A percentile compares a stretch with the other conserved stretches of the same genome.
Evolutionary conservation across 1,140 invertebrate genomes (phyloP).

Genomic region (Sipha flava): DNA sequence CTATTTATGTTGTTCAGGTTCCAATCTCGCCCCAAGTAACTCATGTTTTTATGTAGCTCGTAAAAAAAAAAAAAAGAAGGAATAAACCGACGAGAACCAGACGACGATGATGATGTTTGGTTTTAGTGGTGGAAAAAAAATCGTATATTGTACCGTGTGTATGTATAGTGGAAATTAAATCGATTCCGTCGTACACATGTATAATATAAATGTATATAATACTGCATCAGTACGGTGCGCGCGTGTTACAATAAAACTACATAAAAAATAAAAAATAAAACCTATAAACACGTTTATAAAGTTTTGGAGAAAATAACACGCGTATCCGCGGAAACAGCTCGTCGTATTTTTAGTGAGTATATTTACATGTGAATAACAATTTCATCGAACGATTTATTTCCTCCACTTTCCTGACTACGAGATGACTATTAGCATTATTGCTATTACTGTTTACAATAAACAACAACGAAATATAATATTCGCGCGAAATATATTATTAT

Average conservation of each 20-base stretch:
- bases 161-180: not conserved
- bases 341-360: too few species aligned
- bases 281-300: not conserved
- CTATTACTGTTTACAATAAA: too few species aligned
- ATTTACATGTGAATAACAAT: too few species aligned
- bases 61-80: not conserved
- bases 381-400: too few species aligned
- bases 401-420: too few species aligned
- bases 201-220: not conserved
- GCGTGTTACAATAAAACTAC: not conserved
- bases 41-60: slow-evolving; percentile 16
- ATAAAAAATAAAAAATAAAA: not conserved
- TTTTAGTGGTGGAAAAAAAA: not conserved
- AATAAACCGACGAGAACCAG: slow-evolving; percentile 12
- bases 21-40: too few species aligned
- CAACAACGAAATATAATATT: not conserved
- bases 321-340: too few species aligned
- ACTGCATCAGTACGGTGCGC: too few species aligned
- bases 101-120: not conserved
- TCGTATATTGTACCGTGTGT: not conserved
- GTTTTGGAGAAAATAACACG: not conserved
- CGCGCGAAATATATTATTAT: not conserved
- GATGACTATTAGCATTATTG: too few species aligned
- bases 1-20: too few species aligned
- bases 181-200: not conserved